Conservation (phyloP, 2,888 invertebrate species). For the Aphidoletes aphidimyza region DNA sequence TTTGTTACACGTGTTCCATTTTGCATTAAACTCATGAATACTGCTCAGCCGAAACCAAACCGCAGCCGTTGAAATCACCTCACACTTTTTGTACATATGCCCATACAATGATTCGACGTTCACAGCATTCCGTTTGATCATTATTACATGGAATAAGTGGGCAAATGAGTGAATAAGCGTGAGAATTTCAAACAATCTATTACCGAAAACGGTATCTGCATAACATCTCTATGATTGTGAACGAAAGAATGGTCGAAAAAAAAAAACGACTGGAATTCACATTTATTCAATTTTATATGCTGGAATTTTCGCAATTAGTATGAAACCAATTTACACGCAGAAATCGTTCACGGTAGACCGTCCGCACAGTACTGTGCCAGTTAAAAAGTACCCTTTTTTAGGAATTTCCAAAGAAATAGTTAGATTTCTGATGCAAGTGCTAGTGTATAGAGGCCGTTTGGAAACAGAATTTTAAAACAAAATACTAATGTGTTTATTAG, state of each 20-base stretch:
- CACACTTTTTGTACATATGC: no score
- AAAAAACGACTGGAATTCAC: slow-evolving; percentile 23
- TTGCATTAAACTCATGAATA: background rate
- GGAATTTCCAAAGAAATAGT: no score
- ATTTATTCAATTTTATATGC: slow-evolving; percentile 12
- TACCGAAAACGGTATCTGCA: slow-evolving; percentile 8
- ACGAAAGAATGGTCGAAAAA: background rate
- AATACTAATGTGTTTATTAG: no score
- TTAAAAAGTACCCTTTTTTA: no score
- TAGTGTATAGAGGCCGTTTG: no score
- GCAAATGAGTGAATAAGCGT: background rate
- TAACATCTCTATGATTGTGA: background rate
- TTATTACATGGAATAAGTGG: background rate
- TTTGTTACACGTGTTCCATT: no score
- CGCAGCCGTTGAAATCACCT: background rate
- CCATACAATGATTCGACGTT: no score
- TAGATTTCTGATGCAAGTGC: no score
- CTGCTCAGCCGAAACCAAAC: background rate
- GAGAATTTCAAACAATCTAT: background rate
- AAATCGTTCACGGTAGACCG: background rate
- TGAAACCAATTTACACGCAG: background rate
- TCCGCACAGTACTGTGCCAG: background rate
- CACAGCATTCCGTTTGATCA: background rate
- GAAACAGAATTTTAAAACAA: no score
- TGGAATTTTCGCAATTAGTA: slow-evolving; percentile 1